These are phyloP conservation scores for Gonatopus flavifemur DNA, from an alignment of 1,140 invertebrate species.

Conservation along the genomic window DNA sequence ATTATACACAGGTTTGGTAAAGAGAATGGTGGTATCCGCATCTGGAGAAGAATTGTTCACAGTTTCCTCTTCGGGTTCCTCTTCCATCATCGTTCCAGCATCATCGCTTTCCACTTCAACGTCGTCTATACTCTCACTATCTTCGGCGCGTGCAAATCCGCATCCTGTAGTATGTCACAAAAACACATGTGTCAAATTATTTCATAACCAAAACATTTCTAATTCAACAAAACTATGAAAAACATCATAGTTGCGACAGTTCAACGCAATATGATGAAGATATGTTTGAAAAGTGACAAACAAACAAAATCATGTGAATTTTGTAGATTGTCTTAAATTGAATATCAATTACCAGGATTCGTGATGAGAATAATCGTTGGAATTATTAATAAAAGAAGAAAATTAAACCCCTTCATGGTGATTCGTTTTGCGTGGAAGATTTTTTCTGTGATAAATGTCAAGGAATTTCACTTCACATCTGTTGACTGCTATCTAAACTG, in stretches of 20 bases:
- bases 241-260: constrained; percentile 13
- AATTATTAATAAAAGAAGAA: constrained; percentile 61
- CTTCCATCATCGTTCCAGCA: constrained; percentile 67
- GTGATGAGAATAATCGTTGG: constrained; percentile 62
- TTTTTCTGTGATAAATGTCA: constrained; percentile 14
- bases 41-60: constrained; percentile 80
- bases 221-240: constrained; percentile 10
- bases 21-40: constrained; percentile 89
- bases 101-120: constrained; percentile 73
- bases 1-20: constrained; percentile 76
- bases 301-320: neutral
- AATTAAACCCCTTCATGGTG: constrained; percentile 62
- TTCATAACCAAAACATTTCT: constrained; percentile 1
- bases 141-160: constrained; percentile 67
- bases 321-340: neutral
- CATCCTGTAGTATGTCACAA: constrained; percentile 35
- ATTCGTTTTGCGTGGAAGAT: neutral
- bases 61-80: constrained; percentile 70
- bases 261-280: constrained; percentile 7
- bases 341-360: constrained; percentile 55
- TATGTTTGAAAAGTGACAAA: constrained; percentile 1
- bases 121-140: constrained; percentile 78
- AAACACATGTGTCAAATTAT: constrained; percentile 7
- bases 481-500: constrained; percentile 17
- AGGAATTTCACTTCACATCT: constrained; percentile 12